Base-by-base conservation (phyloP, 2,888 invertebrate genomes). In the Drosophila anomalipes region DNA sequence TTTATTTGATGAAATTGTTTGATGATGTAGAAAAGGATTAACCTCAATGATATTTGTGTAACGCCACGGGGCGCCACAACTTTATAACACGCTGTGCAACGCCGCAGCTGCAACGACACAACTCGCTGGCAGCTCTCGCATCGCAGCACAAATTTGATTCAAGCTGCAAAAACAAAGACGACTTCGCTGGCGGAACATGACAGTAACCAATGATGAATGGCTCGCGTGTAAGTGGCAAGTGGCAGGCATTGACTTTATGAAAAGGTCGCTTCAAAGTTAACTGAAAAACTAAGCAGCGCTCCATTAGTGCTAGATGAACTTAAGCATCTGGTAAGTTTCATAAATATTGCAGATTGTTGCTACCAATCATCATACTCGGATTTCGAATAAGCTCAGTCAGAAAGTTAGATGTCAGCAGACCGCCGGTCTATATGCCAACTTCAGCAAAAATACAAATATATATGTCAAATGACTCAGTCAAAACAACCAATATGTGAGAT, bases 21-120 rank as follows among this genome's bases (percentile, higher is more conserved):
- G 90, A 90, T 88, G 87, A 90, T 86, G 86, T 90, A 81, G 90
- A 90, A 90, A 90, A 85, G 90, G 88, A 87, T 85, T 87, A 89
- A 87, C 88, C 79, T 83, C 90, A 87, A 78, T 86, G 89, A 89
- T 89, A 83, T 86, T 86, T 89, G 86, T 84, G 75, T 78, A 76
- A 74, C 68, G 79, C 28, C 33, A 39, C 62, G 51, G 22, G n/a
- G 37, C 41, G 39, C 47, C 19, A 59, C 53, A 61, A 37, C 54
- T 16, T 35, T 30, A 37, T 22, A 57, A 30, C 51, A 30, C 49
- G 12, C 10, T 56, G 56, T 67, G 59, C 63, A 66, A 39, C 7
- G 47, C 22, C 47, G 22, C 62, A 61, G 61, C 53, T 49, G 61
- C 41, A 57, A 10, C 53, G 37, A n/a, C 19, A 33, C 22, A 22